Evolutionary conservation across 2,888 invertebrate genomes (phyloP).

Genomic region (Erebia aethiops): DNA sequence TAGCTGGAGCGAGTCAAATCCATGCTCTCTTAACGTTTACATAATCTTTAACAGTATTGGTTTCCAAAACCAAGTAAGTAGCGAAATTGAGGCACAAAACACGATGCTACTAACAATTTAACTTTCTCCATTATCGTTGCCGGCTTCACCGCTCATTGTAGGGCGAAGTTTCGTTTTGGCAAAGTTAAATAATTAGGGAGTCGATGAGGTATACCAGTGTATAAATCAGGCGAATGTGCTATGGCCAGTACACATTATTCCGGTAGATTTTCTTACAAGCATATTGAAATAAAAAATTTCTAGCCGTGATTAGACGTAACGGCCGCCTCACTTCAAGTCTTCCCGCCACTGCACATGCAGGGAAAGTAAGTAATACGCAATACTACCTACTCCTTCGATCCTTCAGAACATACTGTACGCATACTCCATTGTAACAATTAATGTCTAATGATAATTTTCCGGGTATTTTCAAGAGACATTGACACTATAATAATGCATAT

Average conservation of each 20-base stretch:
- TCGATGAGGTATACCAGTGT: slow-evolving; percentile 14
- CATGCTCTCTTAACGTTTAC: not conserved
- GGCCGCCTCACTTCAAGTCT: no score
- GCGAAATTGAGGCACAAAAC: not conserved
- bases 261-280: not conserved
- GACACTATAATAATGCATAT: no score
- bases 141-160: slow-evolving; percentile 18
- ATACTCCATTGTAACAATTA: no score
- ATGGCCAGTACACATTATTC: not conserved
- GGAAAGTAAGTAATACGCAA: no score
- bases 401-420: no score
- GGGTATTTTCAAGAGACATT: no score
- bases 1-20: no score
- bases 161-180: slow-evolving; percentile 32
- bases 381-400: no score
- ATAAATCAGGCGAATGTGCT: slow-evolving; percentile 12
- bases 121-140: slow-evolving; percentile 38
- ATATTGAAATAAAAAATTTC: no score
- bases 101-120: slow-evolving; percentile 15
- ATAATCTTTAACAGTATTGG: not conserved
- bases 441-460: no score
- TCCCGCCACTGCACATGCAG: no score
- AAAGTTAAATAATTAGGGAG: slow-evolving; percentile 35
- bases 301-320: not conserved
- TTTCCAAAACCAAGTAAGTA: not conserved